Evolutionary conservation across 92 coral and sea anemone species (phyloP).

Genomic region (Muricea muricata): DNA sequence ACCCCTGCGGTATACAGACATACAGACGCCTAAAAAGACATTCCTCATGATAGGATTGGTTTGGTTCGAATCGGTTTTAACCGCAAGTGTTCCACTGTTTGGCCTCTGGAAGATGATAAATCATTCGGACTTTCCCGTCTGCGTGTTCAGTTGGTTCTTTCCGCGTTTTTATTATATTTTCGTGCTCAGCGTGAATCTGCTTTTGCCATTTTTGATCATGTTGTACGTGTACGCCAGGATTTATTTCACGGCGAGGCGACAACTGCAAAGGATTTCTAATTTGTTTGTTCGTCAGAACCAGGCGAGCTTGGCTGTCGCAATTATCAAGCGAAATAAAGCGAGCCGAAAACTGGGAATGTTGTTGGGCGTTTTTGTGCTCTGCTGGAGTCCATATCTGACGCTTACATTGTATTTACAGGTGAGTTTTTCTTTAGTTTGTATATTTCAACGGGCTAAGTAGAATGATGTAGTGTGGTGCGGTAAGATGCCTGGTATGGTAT

Average conservation of each 20-base stretch:
- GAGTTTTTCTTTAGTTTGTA: too few relatives aligned
- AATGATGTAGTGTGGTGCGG: too few relatives aligned
- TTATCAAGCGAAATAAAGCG: conserved; percentile 13
- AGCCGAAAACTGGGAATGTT: conserved; percentile 25
- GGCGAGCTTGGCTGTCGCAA: background rate
- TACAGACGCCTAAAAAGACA: background rate
- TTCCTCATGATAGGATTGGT: background rate
- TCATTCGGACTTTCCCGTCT: background rate
- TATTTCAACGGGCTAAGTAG: too few relatives aligned
- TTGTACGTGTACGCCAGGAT: conserved; percentile 8
- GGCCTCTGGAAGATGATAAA: background rate
- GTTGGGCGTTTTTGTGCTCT: conserved; percentile 7
- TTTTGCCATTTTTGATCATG: conserved; percentile 14
- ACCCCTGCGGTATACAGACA: conserved; percentile 10
- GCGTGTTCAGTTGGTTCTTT: conserved; percentile 23
- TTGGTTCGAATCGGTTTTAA: background rate
- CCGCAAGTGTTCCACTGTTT: conserved; percentile 2
- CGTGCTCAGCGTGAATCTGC: background rate
- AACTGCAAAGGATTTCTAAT: conserved; percentile 1
- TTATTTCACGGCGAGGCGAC: conserved; percentile 14
- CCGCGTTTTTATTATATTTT: background rate
- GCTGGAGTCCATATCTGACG: conserved; percentile 32
- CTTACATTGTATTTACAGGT: conserved; percentile 31
- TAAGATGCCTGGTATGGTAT: too few relatives aligned
- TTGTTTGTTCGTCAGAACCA: conserved; percentile 5